A percentile compares a stretch with the other conserved stretches of the same genome.
Evolutionary conservation across 92 coral and sea anemone species (phyloP).

Genomic region (Paragorgia papillata): DNA sequence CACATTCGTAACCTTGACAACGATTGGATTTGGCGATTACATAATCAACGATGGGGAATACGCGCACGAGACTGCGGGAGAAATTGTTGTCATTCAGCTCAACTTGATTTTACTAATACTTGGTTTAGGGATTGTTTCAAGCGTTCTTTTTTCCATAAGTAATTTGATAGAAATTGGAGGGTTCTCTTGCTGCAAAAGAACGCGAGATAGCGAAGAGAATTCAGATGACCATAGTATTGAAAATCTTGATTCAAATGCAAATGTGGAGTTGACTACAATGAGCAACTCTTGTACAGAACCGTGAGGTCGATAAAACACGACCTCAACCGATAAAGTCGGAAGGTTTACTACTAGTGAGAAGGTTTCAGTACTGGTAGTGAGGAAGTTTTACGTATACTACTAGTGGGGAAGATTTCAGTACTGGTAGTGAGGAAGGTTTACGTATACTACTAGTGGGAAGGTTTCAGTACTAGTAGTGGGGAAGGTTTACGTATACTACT

Average conservation of each 20-base stretch:
- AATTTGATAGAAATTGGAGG: slow-evolving; percentile 68
- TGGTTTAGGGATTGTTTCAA: slow-evolving; percentile 91
- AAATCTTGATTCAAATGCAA: neutral
- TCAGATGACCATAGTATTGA: neutral
- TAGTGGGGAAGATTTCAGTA: no score
- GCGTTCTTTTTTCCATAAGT: slow-evolving; percentile 91
- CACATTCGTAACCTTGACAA: slow-evolving; percentile 86
- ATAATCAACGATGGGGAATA: slow-evolving; percentile 87
- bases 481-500: no score
- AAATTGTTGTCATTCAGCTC: slow-evolving; percentile 72
- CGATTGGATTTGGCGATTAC: slow-evolving; percentile 97
- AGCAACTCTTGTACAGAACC: no score
- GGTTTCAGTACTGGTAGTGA: no score
- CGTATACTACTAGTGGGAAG: no score
- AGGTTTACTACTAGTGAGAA: no score
- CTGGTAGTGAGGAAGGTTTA: no score
- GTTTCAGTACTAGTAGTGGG: no score
- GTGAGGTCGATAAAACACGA: no score
- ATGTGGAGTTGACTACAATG: neutral
- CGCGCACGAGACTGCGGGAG: slow-evolving; percentile 58
- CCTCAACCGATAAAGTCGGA: no score
- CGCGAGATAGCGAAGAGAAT: neutral
- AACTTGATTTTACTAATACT: slow-evolving; percentile 77
- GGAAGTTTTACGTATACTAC: no score
- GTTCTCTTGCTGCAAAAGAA: slow-evolving; percentile 29